These are phyloP conservation scores for Ips typographus DNA, from an alignment of 1,140 invertebrate species.

Conservation along the genomic window DNA sequence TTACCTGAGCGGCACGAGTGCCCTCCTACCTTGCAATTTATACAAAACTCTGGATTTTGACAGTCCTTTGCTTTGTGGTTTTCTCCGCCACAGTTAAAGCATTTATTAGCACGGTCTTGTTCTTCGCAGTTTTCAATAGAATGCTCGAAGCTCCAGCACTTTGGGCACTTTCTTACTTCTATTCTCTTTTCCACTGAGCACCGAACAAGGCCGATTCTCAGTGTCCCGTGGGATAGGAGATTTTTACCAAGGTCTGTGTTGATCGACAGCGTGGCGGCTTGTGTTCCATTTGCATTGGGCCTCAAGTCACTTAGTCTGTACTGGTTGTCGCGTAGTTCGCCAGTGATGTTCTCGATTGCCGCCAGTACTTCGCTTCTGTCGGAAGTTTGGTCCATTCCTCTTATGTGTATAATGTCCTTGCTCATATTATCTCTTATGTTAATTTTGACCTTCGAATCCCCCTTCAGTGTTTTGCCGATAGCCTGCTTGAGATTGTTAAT, in stretches of 20 bases:
- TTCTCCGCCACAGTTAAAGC: constrained; percentile 18
- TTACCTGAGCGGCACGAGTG: neutral
- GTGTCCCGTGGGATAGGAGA: neutral
- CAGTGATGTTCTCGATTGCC: neutral
- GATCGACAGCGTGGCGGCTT: constrained; percentile 7
- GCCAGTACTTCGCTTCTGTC: constrained; percentile 12
- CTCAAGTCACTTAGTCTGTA: constrained; percentile 1
- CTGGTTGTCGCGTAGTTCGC: neutral
- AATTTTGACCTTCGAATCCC: neutral
- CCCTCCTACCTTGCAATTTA: neutral
- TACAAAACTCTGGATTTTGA: neutral
- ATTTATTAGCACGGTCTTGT: constrained; percentile 17
- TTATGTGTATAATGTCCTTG: constrained; percentile 4
- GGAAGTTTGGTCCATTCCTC: constrained; percentile 8
- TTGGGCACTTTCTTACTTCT: constrained; percentile 18
- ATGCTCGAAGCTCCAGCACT: constrained; percentile 23
- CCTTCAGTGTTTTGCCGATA: neutral
- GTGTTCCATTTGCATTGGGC: constrained; percentile 5
- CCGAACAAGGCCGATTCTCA: constrained; percentile 18
- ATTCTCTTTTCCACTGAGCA: constrained; percentile 24
- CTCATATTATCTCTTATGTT: neutral
- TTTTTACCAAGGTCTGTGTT: neutral
- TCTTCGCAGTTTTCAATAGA: constrained; percentile 16
- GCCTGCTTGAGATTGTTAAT: neutral
- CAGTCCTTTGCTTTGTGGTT: constrained; percentile 18